Base-by-base conservation (phyloP, 2,797 vertebrate genomes). In the Oophaga sylvatica region DNA sequence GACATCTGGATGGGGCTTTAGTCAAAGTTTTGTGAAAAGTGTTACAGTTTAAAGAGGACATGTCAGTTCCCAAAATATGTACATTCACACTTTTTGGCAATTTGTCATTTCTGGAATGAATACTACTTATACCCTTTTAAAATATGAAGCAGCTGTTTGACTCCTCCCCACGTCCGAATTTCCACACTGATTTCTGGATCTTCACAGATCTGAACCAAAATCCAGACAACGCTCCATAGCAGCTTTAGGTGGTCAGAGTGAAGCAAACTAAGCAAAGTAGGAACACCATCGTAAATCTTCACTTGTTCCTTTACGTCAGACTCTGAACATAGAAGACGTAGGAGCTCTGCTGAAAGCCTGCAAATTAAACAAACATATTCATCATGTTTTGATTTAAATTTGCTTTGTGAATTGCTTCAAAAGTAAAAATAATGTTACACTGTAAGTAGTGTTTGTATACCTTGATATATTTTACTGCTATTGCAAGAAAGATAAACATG, bases 161-260 rank as follows among this genome's bases (percentile, higher is more conserved):
- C 95, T 22, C 96, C 97, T 0, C 97, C 97, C 97, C 97, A 98
- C 78, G 95, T 94, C 20, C 93, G 91, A 48, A 99, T 97, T 94
- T 97, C 97, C 0, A 91, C 89, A 31, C 96, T 96, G 91, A 93
- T 94, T 83, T 97, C 95, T 0, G 96, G 94, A 60, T 98, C 97
- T 93, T 98, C 95, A 8, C 97, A 98, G 68, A 99, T 92, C 92
- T 98, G 97, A 7, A 98, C 97, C 90, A 99, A 94, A 86, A 97
- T 93, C 97, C 98, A 98, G 80, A 96, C 93, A 0, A 96, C 57
- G 57, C 96, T 98, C 96, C 97, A 97, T 1, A 97, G 94, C 88
- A 99, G 95, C 92, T 96, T 96, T 80, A 96, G 91, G 90, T 98
- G 96, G 85, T 96, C 94, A 0, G 95, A 94, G 84, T 97, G 95